A percentile compares a stretch with the other conserved stretches of the same genome.
phyloP scores from a whole-genome alignment of 2,888 invertebrate species.

The Cheilosia grossa region DNA sequence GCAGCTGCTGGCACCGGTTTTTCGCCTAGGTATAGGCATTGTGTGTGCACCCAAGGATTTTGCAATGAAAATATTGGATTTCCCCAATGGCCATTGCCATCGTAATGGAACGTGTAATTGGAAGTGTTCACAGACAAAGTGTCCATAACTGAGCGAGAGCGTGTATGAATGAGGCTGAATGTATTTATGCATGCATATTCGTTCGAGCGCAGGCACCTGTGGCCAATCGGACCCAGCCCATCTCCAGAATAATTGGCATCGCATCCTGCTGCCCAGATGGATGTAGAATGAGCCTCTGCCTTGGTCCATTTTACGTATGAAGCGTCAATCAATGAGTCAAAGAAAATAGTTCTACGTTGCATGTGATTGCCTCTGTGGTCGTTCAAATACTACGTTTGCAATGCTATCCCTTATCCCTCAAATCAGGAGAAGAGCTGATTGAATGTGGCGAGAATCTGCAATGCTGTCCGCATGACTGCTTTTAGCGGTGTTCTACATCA shows the following conservation, averaged over 20 bases:
- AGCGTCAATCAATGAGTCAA: conserved; percentile 61
- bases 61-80: conserved; percentile 69
- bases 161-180: conserved; percentile 32
- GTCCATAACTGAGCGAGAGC: conserved; percentile 63
- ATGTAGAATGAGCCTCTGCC: conserved; percentile 39
- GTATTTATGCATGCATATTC: conserved; percentile 59
- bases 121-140: conserved; percentile 70
- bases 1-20: conserved; percentile 51
- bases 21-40: conserved; percentile 26
- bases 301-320: conserved; percentile 37
- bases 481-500: conserved; percentile 10
- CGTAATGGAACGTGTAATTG: conserved; percentile 72
- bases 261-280: conserved; percentile 56
- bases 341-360: conserved; percentile 37
- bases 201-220: conserved; percentile 58
- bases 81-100: conserved; percentile 62
- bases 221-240: conserved; percentile 60
- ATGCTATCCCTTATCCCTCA: conserved; percentile 1
- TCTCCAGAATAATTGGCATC: conserved; percentile 64
- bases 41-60: conserved; percentile 62
- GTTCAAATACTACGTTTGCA: not conserved
- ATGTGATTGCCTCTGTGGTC: conserved; percentile 48
- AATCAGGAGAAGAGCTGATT: conserved; percentile 43
- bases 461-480: not conserved
- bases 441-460: not conserved